phyloP scores from a whole-genome alignment of 2,113 vertebrate genomes.

The Bungarus multicinctus region DNA sequence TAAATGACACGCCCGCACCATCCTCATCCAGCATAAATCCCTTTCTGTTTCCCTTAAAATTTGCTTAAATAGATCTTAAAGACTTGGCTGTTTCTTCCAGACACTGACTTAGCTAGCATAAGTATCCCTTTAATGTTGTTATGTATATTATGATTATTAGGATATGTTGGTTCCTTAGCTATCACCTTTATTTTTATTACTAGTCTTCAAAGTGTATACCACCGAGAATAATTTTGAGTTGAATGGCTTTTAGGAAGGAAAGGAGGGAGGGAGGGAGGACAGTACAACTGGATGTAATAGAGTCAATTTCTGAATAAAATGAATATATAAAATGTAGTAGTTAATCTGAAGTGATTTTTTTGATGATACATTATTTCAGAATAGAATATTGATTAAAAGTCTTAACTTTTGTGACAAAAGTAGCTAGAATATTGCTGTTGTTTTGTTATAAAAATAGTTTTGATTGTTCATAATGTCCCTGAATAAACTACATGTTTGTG shows the following conservation, averaged over 20 bases:
- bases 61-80: not conserved
- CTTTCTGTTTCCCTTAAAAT: not conserved
- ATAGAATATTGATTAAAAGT: conserved; percentile 11
- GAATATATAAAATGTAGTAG: not conserved
- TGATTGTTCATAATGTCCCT: not conserved
- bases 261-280: not conserved
- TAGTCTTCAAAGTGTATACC: not conserved
- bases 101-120: not conserved
- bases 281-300: not conserved
- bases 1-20: not conserved
- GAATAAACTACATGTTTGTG: not conserved
- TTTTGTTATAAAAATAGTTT: conserved; percentile 1
- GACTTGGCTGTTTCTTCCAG: not conserved
- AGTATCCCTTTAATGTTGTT: not conserved
- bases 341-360: not conserved
- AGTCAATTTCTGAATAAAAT: not conserved
- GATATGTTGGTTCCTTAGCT: not conserved
- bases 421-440: not conserved
- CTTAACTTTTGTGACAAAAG: not conserved
- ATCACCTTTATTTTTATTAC: not conserved
- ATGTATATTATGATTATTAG: not conserved
- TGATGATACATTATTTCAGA: not conserved
- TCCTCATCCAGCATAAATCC: not conserved
- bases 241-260: not conserved
- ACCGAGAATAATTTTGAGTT: not conserved